These are phyloP conservation scores for Sinosuthora webbiana DNA, from an alignment of 2,113 vertebrate species.

Conservation along the genomic window DNA sequence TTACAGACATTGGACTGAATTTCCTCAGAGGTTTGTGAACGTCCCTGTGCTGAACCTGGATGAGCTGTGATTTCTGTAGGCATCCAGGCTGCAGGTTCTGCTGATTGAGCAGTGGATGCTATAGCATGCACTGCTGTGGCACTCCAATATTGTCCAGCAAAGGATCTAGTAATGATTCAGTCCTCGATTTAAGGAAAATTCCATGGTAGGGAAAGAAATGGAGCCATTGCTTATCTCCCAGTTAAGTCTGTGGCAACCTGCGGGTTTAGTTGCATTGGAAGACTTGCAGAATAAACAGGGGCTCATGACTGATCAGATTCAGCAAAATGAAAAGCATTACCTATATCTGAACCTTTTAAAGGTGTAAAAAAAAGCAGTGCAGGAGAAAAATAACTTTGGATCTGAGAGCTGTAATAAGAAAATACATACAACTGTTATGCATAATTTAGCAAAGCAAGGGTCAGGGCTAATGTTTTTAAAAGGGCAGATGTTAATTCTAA, in stretches of 20 bases:
- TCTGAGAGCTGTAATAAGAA: background rate
- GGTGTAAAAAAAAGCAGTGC: background rate
- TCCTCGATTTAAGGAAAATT: background rate
- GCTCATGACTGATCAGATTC: background rate
- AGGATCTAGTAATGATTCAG: background rate
- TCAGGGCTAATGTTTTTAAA: background rate
- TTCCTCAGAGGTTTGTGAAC: background rate
- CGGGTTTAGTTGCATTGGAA: too few relatives aligned
- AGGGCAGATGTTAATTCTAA: background rate
- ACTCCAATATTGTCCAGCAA: background rate
- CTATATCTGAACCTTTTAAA: too few relatives aligned
- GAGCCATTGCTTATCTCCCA: background rate
- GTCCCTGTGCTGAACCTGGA: background rate
- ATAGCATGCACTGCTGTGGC: background rate
- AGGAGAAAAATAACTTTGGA: background rate
- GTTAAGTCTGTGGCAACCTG: background rate
- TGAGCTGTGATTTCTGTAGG: background rate
- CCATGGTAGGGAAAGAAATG: fast-evolving
- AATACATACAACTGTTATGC: background rate
- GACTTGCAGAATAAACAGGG: background rate
- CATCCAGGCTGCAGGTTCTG: background rate
- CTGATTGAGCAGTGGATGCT: background rate
- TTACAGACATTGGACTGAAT: background rate
- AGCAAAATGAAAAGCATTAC: background rate
- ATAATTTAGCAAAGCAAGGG: background rate